Conservation (phyloP, 2,888 invertebrate genomes). For the Dryocosmus kuriphilus region DNA sequence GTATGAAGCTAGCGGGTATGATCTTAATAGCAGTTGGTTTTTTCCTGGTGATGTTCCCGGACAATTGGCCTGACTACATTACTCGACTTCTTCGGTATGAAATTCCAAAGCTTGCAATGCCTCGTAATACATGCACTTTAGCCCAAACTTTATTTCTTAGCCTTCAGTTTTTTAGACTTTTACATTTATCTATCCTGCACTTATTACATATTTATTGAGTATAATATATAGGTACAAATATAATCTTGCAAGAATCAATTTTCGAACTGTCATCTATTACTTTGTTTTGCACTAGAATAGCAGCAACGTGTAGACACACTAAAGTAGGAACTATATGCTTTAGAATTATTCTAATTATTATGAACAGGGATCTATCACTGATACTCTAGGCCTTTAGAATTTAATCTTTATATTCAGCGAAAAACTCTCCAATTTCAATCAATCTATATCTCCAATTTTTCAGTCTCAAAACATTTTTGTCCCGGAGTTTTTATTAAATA, state of each 20-base stretch:
- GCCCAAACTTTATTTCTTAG: slow-evolving; percentile 64
- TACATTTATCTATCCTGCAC: slow-evolving; percentile 48
- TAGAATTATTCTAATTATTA: slow-evolving; percentile 41
- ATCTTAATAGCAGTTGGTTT: slow-evolving; percentile 94
- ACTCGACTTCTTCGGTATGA: slow-evolving; percentile 91
- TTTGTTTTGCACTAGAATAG: slow-evolving; percentile 69
- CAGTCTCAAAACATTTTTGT: too few species aligned
- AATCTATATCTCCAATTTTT: too few species aligned
- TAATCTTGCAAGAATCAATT: slow-evolving; percentile 63
- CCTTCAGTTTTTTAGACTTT: slow-evolving; percentile 64
- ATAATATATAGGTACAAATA: slow-evolving; percentile 11
- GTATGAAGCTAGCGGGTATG: slow-evolving; percentile 97
- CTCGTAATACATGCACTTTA: slow-evolving; percentile 68
- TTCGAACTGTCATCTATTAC: slow-evolving; percentile 57
- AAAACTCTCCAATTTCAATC: too few species aligned
- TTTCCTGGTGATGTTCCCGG: slow-evolving; percentile 95
- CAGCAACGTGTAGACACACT: slow-evolving; percentile 67
- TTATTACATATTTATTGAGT: neutral
- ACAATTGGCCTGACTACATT: slow-evolving; percentile 97
- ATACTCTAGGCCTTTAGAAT: neutral
- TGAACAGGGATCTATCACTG: neutral
- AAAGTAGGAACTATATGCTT: slow-evolving; percentile 57
- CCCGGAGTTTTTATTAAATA: too few species aligned
- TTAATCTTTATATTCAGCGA: too few species aligned
- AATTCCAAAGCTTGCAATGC: slow-evolving; percentile 60